These are phyloP conservation scores for Lamproptera curius DNA, from an alignment of 2,888 invertebrate genomes.

Conservation along the genomic window DNA sequence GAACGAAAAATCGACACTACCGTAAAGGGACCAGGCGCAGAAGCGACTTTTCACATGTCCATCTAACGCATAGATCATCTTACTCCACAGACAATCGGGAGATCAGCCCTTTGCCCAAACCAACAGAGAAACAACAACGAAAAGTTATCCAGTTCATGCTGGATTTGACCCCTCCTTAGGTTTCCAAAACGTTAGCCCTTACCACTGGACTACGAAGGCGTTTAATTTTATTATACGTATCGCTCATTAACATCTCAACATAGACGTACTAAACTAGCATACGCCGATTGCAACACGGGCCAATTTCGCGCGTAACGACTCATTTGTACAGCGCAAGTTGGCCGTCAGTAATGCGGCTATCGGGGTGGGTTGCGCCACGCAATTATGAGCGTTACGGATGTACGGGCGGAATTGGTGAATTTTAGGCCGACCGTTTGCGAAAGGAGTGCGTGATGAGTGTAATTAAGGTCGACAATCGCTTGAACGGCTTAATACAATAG, in stretches of 20 bases:
- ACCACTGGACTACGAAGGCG: too few species aligned
- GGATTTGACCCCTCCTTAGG: too few species aligned
- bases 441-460: conserved; percentile 3
- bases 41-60: too few species aligned
- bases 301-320: conserved; percentile 5
- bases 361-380: conserved; percentile 4
- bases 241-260: neutral
- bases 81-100: too few species aligned
- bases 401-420: conserved; percentile 2
- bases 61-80: too few species aligned
- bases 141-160: too few species aligned
- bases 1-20: too few species aligned
- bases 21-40: too few species aligned
- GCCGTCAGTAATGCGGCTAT: neutral
- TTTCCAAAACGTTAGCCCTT: too few species aligned
- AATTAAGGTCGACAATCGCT: neutral
- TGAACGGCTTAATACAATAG: too few species aligned
- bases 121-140: too few species aligned
- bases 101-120: too few species aligned
- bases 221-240: conserved; percentile 1
- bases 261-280: neutral
- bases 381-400: conserved; percentile 2
- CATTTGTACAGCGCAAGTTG: neutral
- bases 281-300: conserved; percentile 2
- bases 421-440: conserved; percentile 5